phyloP scores from a whole-genome alignment of 2,888 invertebrate species.

The Thyatira batis region DNA sequence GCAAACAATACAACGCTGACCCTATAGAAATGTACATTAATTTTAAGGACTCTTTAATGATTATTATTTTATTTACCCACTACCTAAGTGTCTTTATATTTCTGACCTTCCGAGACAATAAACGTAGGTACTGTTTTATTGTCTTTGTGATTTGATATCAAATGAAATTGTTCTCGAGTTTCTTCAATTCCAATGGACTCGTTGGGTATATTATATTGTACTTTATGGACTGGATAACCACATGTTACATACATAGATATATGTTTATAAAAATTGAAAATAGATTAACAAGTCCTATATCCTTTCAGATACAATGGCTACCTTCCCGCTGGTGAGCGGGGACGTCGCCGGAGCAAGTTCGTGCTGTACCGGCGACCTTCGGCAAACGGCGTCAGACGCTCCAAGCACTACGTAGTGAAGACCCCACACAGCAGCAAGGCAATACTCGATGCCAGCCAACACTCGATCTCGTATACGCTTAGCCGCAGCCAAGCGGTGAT shows the following conservation, averaged over 20 bases:
- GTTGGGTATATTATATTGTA: no score
- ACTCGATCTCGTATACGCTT: conserved; percentile 98
- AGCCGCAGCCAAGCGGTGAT: conserved; percentile 98
- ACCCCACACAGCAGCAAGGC: conserved; percentile 97
- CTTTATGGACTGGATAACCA: no score
- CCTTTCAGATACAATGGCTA: conserved; percentile 94
- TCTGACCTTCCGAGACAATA: background rate
- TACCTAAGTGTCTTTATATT: background rate
- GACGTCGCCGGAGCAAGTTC: conserved; percentile 96
- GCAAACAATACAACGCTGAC: background rate
- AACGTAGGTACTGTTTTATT: background rate
- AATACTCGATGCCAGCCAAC: conserved; percentile 95
- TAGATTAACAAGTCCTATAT: background rate
- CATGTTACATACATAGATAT: no score
- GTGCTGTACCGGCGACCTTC: conserved; percentile 91
- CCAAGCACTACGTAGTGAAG: conserved; percentile 97
- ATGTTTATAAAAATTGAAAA: no score
- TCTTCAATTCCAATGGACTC: background rate
- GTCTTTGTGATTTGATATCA: background rate
- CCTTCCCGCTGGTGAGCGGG: conserved; percentile 95
- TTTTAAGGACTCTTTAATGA: background rate
- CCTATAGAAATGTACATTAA: background rate
- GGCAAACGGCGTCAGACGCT: conserved; percentile 96
- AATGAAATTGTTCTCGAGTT: background rate
- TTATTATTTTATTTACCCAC: background rate